Evolutionary conservation across 2,888 invertebrate genomes (phyloP), one percentile per base, ranked within the genome.

Genomic region (Anoncus sp.): DNA sequence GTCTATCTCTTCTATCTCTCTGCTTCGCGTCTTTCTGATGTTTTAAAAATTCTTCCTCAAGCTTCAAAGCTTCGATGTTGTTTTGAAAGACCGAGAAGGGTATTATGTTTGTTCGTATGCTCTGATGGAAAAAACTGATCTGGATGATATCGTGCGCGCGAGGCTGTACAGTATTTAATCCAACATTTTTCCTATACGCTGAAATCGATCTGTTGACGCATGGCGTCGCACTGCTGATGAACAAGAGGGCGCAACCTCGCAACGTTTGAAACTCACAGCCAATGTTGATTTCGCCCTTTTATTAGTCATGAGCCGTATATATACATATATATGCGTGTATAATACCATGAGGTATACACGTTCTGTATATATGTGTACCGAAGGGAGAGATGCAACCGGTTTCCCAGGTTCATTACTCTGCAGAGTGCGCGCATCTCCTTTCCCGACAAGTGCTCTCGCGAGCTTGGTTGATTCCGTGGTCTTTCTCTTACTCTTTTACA

Each of bases 321-420:
- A 83, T 82, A 81, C 81, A n/a, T n/a, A n/a, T n/a, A 78, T 65
- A 60, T 74, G 65, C 67, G 57, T 66, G 49, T 66, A 20, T 16
- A n/a, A 35, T 27, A 38, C 51, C 9, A 40, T 43, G 22, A 22
- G 49, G 63, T n/a, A 75, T 75, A 51, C 70, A 70, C 43, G 31
- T 16, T n/a, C 40, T 67, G 43, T 40, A 12, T 40, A 60, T 59
- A 57, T 51, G 62, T 35, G 71, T 51, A 57, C 43, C 31, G 84
- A 81, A 82, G 83, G 81, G 79, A 85, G 85, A 85, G 84, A 87
- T 87, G 88, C 86, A 90, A 90, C 90, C 90, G 90, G 90, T 90
- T 90, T 88, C 84, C 88, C 88, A 90, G 90, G 90, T 90, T 90
- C 90, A 90, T 90, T 90, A 90, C 90, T 88, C 90, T 75, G 82